phyloP scores from a whole-genome alignment of 2,113 vertebrate genomes.

The Nycticorax nycticorax region DNA sequence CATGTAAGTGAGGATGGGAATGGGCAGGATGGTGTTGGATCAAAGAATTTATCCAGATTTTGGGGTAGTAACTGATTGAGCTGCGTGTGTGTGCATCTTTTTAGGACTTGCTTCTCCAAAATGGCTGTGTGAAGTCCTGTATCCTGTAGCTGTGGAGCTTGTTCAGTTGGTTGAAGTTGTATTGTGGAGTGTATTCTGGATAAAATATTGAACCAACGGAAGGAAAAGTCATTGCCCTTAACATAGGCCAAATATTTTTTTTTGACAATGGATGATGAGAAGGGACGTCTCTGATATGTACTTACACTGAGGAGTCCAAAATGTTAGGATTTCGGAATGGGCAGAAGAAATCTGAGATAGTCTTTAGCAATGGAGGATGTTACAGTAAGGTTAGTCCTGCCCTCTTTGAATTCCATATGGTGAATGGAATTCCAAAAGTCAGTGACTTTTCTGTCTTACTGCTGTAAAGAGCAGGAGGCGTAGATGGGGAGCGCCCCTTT shows the following conservation, averaged over 20 bases:
- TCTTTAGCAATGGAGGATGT: background rate
- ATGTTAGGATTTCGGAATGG: background rate
- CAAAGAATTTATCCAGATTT: background rate
- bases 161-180: background rate
- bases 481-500: background rate
- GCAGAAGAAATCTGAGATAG: background rate
- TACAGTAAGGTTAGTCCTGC: background rate
- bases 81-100: background rate
- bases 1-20: background rate
- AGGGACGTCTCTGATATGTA: background rate
- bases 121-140: background rate
- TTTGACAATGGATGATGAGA: background rate
- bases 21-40: background rate
- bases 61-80: fast-evolving
- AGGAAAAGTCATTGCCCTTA: background rate
- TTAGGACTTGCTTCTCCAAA: background rate
- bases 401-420: background rate
- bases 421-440: background rate
- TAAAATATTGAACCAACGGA: background rate
- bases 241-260: background rate
- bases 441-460: background rate
- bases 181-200: background rate
- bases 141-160: background rate
- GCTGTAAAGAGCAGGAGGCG: background rate
- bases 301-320: background rate